Conservation (phyloP, 2,113 vertebrate genomes). For the Oenanthe oenanthe region DNA sequence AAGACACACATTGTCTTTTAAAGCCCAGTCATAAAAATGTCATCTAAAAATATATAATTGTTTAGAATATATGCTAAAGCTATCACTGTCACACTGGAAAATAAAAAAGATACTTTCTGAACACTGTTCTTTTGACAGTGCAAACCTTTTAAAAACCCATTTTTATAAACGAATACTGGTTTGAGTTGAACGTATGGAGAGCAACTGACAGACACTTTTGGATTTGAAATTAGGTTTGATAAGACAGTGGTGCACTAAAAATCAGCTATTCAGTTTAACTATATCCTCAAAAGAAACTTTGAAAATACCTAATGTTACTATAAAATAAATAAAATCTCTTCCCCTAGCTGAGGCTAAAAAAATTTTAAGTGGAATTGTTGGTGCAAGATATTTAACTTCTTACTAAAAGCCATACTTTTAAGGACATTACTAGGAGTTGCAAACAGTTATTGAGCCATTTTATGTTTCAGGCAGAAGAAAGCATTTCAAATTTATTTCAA, state of each 20-base stretch:
- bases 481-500: conserved; percentile 47
- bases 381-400: neutral
- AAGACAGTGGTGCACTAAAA: neutral
- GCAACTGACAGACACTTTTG: neutral
- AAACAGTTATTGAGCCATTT: neutral
- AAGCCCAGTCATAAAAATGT: neutral
- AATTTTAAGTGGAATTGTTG: neutral
- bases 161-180: neutral
- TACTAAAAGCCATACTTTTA: neutral
- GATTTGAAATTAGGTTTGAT: neutral
- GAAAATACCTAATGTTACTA: neutral
- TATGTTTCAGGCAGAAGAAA: conserved; percentile 53
- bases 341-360: neutral
- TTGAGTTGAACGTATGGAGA: neutral
- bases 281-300: neutral
- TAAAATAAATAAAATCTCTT: neutral
- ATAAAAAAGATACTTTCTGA: neutral
- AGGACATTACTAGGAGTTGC: neutral
- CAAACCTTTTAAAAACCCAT: neutral
- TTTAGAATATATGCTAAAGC: neutral
- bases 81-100: neutral
- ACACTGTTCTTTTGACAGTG: neutral
- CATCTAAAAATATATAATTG: neutral
- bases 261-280: neutral
- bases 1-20: neutral